These are phyloP conservation scores for Lamellibrachia luymesi DNA, from an alignment of 1,140 invertebrate species.

Conservation along the genomic window DNA sequence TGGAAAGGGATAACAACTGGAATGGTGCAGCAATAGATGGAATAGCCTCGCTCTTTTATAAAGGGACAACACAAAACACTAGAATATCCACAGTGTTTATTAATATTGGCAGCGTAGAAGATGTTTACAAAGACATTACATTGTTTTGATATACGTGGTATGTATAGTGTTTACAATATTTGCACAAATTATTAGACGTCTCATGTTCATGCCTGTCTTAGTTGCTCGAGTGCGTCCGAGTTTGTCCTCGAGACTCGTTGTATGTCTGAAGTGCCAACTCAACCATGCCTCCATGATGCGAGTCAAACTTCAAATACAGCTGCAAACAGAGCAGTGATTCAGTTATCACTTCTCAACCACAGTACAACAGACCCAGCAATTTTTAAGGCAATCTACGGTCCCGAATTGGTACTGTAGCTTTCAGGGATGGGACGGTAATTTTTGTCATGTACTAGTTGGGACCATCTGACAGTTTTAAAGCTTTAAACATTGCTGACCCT, in stretches of 20 bases:
- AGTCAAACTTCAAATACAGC: not conserved
- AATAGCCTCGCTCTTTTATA: not conserved
- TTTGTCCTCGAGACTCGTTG: not conserved
- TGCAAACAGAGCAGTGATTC: not conserved
- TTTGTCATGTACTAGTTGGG: no score
- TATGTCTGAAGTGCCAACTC: not conserved
- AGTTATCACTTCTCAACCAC: no score
- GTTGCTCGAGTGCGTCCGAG: not conserved
- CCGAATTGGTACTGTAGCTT: no score
- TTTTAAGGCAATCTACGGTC: no score
- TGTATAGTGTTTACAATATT: not conserved
- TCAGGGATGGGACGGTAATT: no score
- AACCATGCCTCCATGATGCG: not conserved
- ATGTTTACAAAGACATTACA: not conserved
- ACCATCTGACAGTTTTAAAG: no score
- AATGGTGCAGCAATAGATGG: no score
- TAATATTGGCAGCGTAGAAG: not conserved
- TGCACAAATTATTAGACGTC: not conserved
- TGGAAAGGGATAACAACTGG: no score
- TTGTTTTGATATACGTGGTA: not conserved
- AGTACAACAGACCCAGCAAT: no score
- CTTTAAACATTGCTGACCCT: no score
- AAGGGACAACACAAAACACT: not conserved
- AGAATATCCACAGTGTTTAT: not conserved
- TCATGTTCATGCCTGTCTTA: not conserved